A percentile compares a stretch with the other conserved stretches of the same genome.
Evolutionary conservation across 2,113 vertebrate genomes (phyloP).

Genomic region (Nothocercus nigrocapillus): DNA sequence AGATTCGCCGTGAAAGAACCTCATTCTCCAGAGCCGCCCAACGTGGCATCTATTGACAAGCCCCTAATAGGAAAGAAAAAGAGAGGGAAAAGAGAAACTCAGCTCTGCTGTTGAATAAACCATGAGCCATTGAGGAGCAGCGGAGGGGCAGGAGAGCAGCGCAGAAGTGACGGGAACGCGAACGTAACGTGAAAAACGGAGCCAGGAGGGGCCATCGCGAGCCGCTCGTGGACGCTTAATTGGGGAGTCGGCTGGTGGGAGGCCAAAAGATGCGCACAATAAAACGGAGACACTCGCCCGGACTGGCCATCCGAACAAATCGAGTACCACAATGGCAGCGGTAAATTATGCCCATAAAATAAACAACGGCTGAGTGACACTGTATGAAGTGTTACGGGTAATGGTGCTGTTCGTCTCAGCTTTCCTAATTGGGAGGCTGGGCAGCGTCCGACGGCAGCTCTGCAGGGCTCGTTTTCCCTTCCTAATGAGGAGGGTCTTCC

Average conservation of each 20-base stretch:
- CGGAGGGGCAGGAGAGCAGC: not conserved
- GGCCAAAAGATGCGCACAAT: slow-evolving; percentile 16
- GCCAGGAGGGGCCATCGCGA: slow-evolving; percentile 35
- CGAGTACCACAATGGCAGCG: slow-evolving; percentile 28
- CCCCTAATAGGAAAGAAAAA: not conserved
- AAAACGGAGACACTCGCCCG: not conserved
- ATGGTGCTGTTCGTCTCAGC: slow-evolving; percentile 37
- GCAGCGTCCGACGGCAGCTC: slow-evolving; percentile 31
- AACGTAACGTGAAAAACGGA: not conserved
- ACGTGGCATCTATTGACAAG: slow-evolving; percentile 1
- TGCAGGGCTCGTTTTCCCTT: not conserved
- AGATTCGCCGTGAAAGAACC: not conserved
- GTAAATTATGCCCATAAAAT: slow-evolving; percentile 49
- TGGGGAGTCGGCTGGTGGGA: slow-evolving; percentile 33
- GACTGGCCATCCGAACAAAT: slow-evolving; percentile 56
- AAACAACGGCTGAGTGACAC: slow-evolving; percentile 38
- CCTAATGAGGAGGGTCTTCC: slow-evolving; percentile 37
- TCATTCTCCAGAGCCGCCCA: slow-evolving; percentile 3
- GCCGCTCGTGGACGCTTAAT: slow-evolving; percentile 28
- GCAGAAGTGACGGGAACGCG: not conserved
- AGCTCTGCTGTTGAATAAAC: slow-evolving; percentile 66
- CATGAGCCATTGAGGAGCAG: slow-evolving; percentile 54
- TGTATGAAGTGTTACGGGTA: slow-evolving; percentile 39
- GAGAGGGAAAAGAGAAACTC: slow-evolving; percentile 9
- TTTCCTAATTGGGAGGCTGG: slow-evolving; percentile 67